Conservation (phyloP, 2,113 vertebrate genomes). For the Sisor rabdophorus region DNA sequence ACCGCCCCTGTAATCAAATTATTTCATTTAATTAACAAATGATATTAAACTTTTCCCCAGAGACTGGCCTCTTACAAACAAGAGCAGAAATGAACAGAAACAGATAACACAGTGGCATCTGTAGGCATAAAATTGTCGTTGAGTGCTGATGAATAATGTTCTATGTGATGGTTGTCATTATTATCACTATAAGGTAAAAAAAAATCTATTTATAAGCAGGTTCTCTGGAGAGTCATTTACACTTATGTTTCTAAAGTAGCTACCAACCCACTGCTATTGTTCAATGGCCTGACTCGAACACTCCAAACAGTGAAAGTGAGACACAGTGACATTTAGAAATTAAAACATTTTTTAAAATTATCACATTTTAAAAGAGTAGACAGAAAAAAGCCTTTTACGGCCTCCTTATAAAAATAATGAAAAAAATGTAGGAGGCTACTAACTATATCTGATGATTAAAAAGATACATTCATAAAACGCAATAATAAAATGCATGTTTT, state of each 20-base stretch:
- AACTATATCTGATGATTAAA: constrained; percentile 7
- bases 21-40: constrained; percentile 79
- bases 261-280: not conserved
- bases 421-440: not conserved
- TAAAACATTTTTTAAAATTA: not conserved
- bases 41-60: constrained; percentile 75
- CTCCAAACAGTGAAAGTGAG: constrained; percentile 1
- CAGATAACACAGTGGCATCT: constrained; percentile 67
- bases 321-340: not conserved
- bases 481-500: not conserved
- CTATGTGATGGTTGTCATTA: constrained; percentile 10
- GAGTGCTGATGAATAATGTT: constrained; percentile 18
- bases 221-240: constrained; percentile 19
- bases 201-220: constrained; percentile 27
- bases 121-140: constrained; percentile 50
- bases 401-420: not conserved
- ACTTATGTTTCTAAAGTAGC: constrained; percentile 14
- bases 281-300: not conserved
- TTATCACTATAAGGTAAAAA: not conserved
- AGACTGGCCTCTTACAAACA: constrained; percentile 73
- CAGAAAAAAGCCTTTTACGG: not conserved
- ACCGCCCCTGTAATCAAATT: no score
- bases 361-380: not conserved
- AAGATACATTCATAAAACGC: not conserved
- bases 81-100: constrained; percentile 65